A percentile compares a stretch with the other conserved stretches of the same genome.
phyloP scores from a whole-genome alignment of 2,797 vertebrate species.

The Cyprinodon diabolis region DNA sequence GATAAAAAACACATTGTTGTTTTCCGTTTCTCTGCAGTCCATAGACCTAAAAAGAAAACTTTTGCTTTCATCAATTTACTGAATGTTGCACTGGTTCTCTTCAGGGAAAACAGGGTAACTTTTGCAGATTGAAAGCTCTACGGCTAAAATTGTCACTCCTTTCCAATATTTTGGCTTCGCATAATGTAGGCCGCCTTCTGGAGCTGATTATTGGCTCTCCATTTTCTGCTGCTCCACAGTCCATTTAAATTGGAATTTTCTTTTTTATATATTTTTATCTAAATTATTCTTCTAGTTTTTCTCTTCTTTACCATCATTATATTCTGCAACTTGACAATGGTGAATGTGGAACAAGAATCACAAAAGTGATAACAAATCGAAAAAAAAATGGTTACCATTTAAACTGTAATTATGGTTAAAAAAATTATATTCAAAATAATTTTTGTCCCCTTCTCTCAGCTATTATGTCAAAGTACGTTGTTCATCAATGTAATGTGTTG shows the following conservation, averaged over 20 bases:
- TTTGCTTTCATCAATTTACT: not conserved
- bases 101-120: not conserved
- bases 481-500: not conserved
- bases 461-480: constrained; percentile 30
- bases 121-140: not conserved
- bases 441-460: constrained; percentile 52
- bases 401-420: too few relatives aligned
- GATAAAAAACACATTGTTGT: not conserved
- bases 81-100: too few relatives aligned
- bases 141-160: not conserved
- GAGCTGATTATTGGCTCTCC: too few relatives aligned
- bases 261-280: too few relatives aligned
- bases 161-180: not conserved
- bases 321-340: too few relatives aligned
- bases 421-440: too few relatives aligned
- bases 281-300: too few relatives aligned
- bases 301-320: too few relatives aligned
- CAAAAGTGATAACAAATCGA: too few relatives aligned
- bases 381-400: not conserved
- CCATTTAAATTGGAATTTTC: too few relatives aligned
- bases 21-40: not conserved
- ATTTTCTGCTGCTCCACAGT: too few relatives aligned
- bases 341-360: too few relatives aligned
- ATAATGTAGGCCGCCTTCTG: not conserved
- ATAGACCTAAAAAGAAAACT: not conserved